Conservation (phyloP, 2,113 vertebrate species). For the Probosciger aterrimus region DNA sequence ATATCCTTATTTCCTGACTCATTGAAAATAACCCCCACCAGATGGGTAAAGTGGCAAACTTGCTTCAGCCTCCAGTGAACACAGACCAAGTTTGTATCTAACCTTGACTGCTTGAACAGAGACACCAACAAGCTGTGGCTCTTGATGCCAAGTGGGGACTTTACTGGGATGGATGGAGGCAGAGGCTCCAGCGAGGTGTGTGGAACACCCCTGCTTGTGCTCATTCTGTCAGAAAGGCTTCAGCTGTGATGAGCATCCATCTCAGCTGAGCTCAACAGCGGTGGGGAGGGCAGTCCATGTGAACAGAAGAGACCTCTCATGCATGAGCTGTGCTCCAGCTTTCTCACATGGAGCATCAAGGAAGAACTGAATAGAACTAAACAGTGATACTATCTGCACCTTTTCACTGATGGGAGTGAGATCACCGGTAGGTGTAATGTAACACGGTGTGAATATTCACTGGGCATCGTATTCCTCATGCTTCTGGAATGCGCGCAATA, state of each 20-base stretch:
- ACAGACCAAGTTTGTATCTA: fast-evolving
- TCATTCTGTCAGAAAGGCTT: neutral
- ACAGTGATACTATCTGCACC: neutral
- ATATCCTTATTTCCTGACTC: neutral
- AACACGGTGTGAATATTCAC: neutral
- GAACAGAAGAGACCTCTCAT: neutral
- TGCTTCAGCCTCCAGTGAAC: neutral
- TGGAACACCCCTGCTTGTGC: neutral
- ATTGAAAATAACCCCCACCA: neutral
- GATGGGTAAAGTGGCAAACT: neutral
- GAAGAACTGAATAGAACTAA: neutral
- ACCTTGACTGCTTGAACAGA: neutral
- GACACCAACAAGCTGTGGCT: neutral
- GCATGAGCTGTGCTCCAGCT: neutral
- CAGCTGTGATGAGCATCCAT: fast-evolving
- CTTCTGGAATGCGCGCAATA: neutral
- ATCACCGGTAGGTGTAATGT: neutral
- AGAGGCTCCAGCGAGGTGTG: neutral
- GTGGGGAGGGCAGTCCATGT: neutral
- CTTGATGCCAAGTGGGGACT: neutral
- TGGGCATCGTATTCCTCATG: neutral
- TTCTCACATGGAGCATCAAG: neutral
- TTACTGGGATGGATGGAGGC: neutral
- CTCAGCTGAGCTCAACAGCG: neutral
- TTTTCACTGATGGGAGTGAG: neutral